phyloP scores from a whole-genome alignment of 1,140 invertebrate genomes.

The Pinna nobilis region DNA sequence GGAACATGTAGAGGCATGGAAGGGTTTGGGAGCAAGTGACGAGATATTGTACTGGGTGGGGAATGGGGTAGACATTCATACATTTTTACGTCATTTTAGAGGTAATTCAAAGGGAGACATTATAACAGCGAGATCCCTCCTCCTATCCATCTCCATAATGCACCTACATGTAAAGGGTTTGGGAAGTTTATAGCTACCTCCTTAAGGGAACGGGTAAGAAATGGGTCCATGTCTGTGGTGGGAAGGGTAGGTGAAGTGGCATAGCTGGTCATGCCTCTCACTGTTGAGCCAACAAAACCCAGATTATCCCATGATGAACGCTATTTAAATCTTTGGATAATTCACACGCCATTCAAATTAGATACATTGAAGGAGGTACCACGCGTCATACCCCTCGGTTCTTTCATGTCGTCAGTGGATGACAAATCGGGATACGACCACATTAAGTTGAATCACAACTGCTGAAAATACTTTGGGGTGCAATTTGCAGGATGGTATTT shows the following conservation, averaged over 20 bases:
- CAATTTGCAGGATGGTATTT: conserved; percentile 36
- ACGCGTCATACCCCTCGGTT: conserved; percentile 6
- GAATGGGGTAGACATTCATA: conserved; percentile 18
- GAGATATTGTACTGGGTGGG: conserved; percentile 9
- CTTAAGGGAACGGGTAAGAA: conserved; percentile 6
- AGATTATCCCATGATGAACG: conserved; percentile 37
- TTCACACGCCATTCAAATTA: conserved; percentile 20
- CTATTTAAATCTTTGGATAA: conserved; percentile 38
- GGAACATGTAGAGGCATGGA: conserved; percentile 14
- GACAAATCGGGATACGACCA: conserved; percentile 50
- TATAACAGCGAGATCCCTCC: not conserved
- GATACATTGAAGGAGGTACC: conserved; percentile 32
- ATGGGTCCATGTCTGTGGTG: conserved; percentile 13
- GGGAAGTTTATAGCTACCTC: not conserved
- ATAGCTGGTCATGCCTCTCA: conserved; percentile 22
- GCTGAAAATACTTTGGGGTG: conserved; percentile 42
- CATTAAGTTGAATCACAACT: not conserved
- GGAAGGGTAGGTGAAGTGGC: conserved; percentile 11
- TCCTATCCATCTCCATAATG: not conserved
- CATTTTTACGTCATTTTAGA: conserved; percentile 15
- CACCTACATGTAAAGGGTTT: not conserved
- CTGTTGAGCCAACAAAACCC: conserved; percentile 26
- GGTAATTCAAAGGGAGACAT: conserved; percentile 16
- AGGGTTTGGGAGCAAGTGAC: not conserved
- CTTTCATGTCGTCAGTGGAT: conserved; percentile 4